Evolutionary conservation across 2,113 vertebrate species (phyloP).

Genomic region (Labeo rohita): DNA sequence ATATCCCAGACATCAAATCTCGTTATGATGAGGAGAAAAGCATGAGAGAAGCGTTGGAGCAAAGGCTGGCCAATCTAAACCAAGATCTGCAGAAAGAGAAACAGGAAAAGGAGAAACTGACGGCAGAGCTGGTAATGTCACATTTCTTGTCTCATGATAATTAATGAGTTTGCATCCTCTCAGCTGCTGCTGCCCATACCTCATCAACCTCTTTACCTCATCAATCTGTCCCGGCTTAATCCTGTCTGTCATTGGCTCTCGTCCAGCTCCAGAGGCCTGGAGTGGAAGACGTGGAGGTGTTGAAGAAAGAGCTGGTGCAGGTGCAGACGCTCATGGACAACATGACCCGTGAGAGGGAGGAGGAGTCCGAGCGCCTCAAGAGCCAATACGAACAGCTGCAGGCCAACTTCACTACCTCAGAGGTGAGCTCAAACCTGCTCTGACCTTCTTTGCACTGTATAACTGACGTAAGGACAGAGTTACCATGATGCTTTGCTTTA

Average conservation of each 20-base stretch:
- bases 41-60: conserved; percentile 85
- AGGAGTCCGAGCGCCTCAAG: conserved; percentile 88
- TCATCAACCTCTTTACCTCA: conserved; percentile 9
- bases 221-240: neutral
- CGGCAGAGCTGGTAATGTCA: conserved; percentile 88
- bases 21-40: conserved; percentile 94
- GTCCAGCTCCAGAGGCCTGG: conserved; percentile 93
- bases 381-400: conserved; percentile 87
- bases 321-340: conserved; percentile 96
- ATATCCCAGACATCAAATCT: conserved; percentile 87
- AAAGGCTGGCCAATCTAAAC: conserved; percentile 77
- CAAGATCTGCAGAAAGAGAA: conserved; percentile 86
- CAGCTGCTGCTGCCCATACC: conserved; percentile 11
- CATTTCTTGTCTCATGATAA: conserved; percentile 18
- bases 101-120: conserved; percentile 81
- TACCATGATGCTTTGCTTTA: conserved; percentile 1
- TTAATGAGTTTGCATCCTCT: conserved; percentile 19
- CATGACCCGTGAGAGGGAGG: conserved; percentile 91
- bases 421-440: conserved; percentile 76
- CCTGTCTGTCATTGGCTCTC: conserved; percentile 43
- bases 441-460: conserved; percentile 6
- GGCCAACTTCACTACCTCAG: conserved; percentile 82
- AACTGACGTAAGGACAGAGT: neutral
- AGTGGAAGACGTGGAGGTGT: conserved; percentile 93
- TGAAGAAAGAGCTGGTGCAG: conserved; percentile 95